Evolutionary conservation across 2,888 invertebrate species (phyloP), one percentile per base, ranked within the genome.

Genomic region (Synergus laeviventris): DNA sequence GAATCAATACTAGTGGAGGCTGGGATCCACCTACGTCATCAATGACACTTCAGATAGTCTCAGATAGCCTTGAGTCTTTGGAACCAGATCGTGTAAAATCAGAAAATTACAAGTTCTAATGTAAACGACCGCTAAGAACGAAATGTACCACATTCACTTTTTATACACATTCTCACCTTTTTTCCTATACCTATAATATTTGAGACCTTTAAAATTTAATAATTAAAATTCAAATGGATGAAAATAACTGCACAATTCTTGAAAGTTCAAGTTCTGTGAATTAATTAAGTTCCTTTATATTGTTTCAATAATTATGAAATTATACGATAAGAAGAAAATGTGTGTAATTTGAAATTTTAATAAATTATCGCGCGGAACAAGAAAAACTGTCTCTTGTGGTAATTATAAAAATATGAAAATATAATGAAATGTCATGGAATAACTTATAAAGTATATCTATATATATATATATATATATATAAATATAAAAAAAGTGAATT

Each of bases 1-100:
- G 64, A 82, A 84, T 84, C 84, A 82, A 84, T 85, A 81, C 66
- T 21, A 21, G 73, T 18, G 70, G 73, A 78, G 66, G 62, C 76
- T 74, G 73, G 73, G 56, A 76, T 59, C 62, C 39, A 54, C 12
- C 78, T 78, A 80, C 83, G 85, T 85, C 83, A 85, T 21, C 36
- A 61, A 81, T 83, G 79, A 77, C 78, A 79, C 73, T 61, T 62
- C 73, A 74, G 11, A 36, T 14, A 39, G 12, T 36, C 61, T 61
- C 73, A 70, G 11, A 36, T 14, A 39, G 12, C 61, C 61, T 61
- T 36, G 61, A 38, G 66, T 70, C 45, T 45, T 49, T 70, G 45
- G 24, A 24, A 49, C n/a, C 24, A 70, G 45, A 49, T 42, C 31
- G 24, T 49, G 31, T 24, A 70, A 70, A 70, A 70, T 49, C 9